Percentiles rank a stretch among this genome's conserved stretches.
phyloP scores from a whole-genome alignment of 2,888 invertebrate genomes.

The Hypena proboscidalis region DNA sequence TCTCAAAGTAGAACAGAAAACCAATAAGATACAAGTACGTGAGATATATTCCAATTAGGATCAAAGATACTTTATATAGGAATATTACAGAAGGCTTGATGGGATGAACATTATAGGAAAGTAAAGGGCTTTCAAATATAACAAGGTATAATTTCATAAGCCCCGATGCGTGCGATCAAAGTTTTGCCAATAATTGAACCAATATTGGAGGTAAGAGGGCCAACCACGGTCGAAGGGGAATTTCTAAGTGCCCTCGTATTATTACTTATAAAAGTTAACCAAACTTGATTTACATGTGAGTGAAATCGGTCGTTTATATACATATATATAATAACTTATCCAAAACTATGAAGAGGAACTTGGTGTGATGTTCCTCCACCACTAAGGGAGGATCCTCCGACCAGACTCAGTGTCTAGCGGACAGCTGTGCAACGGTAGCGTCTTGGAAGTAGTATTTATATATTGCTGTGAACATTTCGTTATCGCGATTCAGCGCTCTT shows the following conservation, averaged over 20 bases:
- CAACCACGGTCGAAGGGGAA: neutral
- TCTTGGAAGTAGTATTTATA: too few relatives aligned
- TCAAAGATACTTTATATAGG: slow-evolving; percentile 22
- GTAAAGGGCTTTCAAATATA: slow-evolving; percentile 19
- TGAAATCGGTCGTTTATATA: too few relatives aligned
- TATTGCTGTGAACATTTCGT: too few relatives aligned
- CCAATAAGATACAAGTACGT: neutral
- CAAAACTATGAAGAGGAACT: too few relatives aligned
- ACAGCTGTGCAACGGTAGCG: too few relatives aligned
- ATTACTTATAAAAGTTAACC: neutral
- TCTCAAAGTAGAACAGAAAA: neutral
- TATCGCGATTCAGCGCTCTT: too few relatives aligned
- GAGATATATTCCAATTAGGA: slow-evolving; percentile 27
- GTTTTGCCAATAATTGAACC: slow-evolving; percentile 31
- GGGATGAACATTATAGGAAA: slow-evolving; percentile 15
- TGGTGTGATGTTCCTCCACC: too few relatives aligned
- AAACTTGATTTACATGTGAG: too few relatives aligned
- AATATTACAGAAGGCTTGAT: slow-evolving; percentile 17
- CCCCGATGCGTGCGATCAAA: slow-evolving; percentile 30
- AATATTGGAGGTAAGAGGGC: slow-evolving; percentile 12
- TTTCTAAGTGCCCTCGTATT: slow-evolving; percentile 6
- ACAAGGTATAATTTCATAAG: slow-evolving; percentile 29
- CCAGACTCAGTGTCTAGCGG: too few relatives aligned
- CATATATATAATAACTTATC: too few relatives aligned
- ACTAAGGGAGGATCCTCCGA: too few relatives aligned